These are phyloP conservation scores for Caenorhabditis briggsae DNA, from an alignment of 1,140 invertebrate genomes.

Conservation along the genomic window DNA sequence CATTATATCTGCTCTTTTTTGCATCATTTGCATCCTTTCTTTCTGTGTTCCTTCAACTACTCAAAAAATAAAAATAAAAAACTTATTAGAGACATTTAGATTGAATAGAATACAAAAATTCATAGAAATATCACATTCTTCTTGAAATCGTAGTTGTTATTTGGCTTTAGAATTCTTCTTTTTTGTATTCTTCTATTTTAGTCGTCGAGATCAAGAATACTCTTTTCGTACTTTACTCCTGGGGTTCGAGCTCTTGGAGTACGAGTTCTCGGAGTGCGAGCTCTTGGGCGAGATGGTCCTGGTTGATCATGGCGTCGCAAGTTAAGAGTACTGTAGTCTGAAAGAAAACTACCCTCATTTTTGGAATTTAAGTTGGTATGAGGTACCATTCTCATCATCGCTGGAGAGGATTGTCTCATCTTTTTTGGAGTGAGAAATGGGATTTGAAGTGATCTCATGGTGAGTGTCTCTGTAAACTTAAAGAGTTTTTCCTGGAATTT, in stretches of 20 bases:
- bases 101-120: no score
- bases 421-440: background rate
- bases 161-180: background rate
- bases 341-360: background rate
- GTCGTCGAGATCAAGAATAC: constrained; percentile 27
- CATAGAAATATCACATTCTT: no score
- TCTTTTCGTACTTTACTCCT: background rate
- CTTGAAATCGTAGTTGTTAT: background rate
- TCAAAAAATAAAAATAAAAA: no score
- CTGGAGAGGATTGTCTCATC: constrained; percentile 14
- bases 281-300: no score
- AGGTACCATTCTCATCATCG: constrained; percentile 17
- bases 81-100: no score
- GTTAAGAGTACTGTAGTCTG: constrained; percentile 42
- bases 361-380: no score
- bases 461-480: constrained; percentile 9
- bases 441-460: background rate
- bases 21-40: no score
- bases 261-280: no score
- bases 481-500: background rate
- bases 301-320: background rate
- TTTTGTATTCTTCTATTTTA: background rate
- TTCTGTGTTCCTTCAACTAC: no score
- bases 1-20: no score
- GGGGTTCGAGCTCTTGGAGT: no score